These are phyloP conservation scores for Drosophila orena DNA, from an alignment of 1,140 invertebrate genomes.

Conservation along the genomic window DNA sequence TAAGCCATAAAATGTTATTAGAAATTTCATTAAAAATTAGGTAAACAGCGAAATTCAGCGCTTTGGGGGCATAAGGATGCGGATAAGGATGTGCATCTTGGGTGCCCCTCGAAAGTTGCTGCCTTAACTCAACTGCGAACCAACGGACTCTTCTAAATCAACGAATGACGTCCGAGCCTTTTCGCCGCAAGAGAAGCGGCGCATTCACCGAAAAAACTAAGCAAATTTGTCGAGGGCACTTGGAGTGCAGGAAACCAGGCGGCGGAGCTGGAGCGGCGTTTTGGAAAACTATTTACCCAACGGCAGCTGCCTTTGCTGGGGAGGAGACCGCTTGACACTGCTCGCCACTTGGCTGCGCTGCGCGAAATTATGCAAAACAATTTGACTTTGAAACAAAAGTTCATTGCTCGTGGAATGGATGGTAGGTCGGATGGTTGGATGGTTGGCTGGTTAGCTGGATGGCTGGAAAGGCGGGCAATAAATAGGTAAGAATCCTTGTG, in stretches of 20 bases:
- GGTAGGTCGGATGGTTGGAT: not conserved
- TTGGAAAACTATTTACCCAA: slow-evolving; percentile 69
- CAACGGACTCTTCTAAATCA: slow-evolving; percentile 61
- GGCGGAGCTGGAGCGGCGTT: slow-evolving; percentile 35
- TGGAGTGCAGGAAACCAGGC: slow-evolving; percentile 28
- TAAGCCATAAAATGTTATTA: slow-evolving; percentile 70
- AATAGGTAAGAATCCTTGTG: slow-evolving; percentile 48
- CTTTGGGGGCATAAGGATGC: slow-evolving; percentile 6
- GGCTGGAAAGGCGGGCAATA: slow-evolving; percentile 26
- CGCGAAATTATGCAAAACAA: slow-evolving; percentile 76
- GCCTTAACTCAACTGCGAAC: slow-evolving; percentile 27
- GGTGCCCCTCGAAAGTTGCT: slow-evolving; percentile 47
- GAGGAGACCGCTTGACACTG: slow-evolving; percentile 67
- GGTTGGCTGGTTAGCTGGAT: not conserved
- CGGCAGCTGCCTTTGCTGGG: slow-evolving; percentile 1
- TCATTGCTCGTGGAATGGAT: slow-evolving; percentile 32
- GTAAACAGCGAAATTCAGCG: slow-evolving; percentile 34
- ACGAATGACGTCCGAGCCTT: slow-evolving; percentile 46
- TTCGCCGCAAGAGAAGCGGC: slow-evolving; percentile 5
- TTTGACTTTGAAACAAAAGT: slow-evolving; percentile 79
- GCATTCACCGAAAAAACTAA: slow-evolving; percentile 70
- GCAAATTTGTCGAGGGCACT: slow-evolving; percentile 79
- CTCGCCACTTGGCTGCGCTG: slow-evolving; percentile 71
- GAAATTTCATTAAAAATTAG: slow-evolving; percentile 76
- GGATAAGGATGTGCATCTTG: slow-evolving; percentile 14